These are phyloP conservation scores for Philhelius pedissequus DNA, from an alignment of 2,888 invertebrate genomes.

Conservation along the genomic window DNA sequence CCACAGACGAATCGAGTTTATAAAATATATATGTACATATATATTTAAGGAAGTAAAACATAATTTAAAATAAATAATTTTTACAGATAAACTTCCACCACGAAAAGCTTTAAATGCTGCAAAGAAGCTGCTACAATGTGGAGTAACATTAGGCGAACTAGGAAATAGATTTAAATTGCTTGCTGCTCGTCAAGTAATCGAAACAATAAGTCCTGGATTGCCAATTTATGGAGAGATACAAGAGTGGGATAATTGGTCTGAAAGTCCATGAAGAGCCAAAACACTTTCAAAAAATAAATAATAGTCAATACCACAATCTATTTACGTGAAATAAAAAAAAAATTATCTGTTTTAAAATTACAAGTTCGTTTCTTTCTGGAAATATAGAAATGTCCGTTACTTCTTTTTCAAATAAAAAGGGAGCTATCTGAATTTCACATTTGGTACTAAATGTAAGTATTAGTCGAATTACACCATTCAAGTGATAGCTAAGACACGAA, in stretches of 20 bases:
- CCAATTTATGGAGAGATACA: conserved; percentile 79
- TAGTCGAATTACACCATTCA: not conserved
- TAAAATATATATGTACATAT: not conserved
- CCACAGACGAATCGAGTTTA: too few relatives aligned
- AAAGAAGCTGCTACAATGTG: conserved; percentile 78
- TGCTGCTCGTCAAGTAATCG: conserved; percentile 79
- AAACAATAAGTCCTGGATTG: conserved; percentile 80
- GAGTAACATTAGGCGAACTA: conserved; percentile 78
- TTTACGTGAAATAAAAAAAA: too few relatives aligned
- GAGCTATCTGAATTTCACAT: not conserved
- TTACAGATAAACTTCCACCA: conserved; percentile 78
- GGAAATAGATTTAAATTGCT: conserved; percentile 77
- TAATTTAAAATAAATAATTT: conserved; percentile 30
- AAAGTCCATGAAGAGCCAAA: conserved; percentile 67
- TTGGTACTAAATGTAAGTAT: not conserved
- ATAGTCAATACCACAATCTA: too few relatives aligned
- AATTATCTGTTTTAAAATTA: too few relatives aligned
- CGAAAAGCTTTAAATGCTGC: conserved; percentile 76
- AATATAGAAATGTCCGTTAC: not conserved
- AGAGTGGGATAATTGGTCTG: conserved; percentile 78
- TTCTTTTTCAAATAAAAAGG: not conserved
- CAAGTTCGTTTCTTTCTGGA: too few relatives aligned
- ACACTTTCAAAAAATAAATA: not conserved
- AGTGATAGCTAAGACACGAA: not conserved
- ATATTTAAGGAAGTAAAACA: too few relatives aligned